Evolutionary conservation across 2,888 invertebrate genomes (phyloP), one percentile per base, ranked within the genome.

Genomic region (Amphimallon solstitiale): DNA sequence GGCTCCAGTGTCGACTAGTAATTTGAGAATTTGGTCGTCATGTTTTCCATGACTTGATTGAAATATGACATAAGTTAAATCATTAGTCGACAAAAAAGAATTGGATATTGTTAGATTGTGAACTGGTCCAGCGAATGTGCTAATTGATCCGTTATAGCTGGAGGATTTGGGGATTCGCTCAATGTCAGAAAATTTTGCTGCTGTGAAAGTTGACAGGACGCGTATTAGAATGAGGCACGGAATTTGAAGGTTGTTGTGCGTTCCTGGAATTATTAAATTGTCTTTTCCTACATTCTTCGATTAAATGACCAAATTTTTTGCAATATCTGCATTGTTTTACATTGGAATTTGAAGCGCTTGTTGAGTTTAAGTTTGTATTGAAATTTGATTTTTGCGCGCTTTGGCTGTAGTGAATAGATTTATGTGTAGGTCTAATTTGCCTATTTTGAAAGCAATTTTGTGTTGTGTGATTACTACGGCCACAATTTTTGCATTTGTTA

Each of bases 1-100:
- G 3, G 71, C 69, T 37, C 73, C 74, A 15, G 75, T 74, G 43
- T 74, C 72, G 15, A 74, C 49, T 15, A 74, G 51, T 56, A 74
- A 69, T 68, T 68, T 66, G 2, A 23, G 23, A 4, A 2, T 5
- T 23, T 23, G 2, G 23, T 23, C 23, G 5, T 2, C 3, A 5
- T 2, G 5, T 4, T 10, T 72, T 67, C 3, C 2, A 23, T 2
- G 5, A 23, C 5, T 23, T 4, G 23, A 23, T 15, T 29, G 2
- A 51, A 51, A 51, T 21, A 51, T 7, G 10, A 51, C n/a, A 21
- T 51, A 51, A 21, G 23, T 21, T 7, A 51, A n/a, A 19, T 51
- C 51, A 12, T 51, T 51, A 9, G 10, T 51, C 9, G 51, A 3
- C 2, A 51, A 15, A 5, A 51, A 23, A 2, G 23, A 12, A 14